Evolutionary conservation across 1,140 invertebrate genomes (phyloP), one percentile per base, ranked within the genome.

Genomic region (Pseudomyrmex flavicornis): DNA sequence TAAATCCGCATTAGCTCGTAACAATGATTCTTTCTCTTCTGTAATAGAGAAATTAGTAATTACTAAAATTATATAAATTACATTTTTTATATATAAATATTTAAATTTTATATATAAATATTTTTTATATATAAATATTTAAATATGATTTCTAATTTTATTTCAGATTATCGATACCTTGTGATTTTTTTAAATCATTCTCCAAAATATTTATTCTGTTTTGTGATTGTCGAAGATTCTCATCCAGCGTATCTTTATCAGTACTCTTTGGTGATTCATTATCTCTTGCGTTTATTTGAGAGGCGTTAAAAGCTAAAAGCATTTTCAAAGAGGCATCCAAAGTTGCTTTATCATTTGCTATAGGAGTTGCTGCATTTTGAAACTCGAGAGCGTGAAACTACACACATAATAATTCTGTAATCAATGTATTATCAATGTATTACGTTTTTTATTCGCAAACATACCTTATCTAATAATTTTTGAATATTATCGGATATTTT

Each of bases 401-500:
- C 62, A 82, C 13, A 84, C 7, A 17, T 77, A 87, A 82, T 54
- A 83, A 61, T 66, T 66, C 77, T 62, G 50, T 69, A 76, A 85
- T 65, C 26, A 48, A 63, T 22, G 15, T 22, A 59, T 73, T 46
- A 84, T 62, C 4, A 35, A 52, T 52, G 13, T 12, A 52, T 52
- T 13, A 12, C 50, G 10, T 52, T 12, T 12, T 52, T 75, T 85
- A 20, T 44, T 17, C 5, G 74, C 54, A 56, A 85, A 10, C 63
- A 63, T 89, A 94, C 94, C 89, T 94, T 95, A 61, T 92, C 92
- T 10, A 94, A 84, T 52, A 95, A 80, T 83, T 93, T 93, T 82
- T 95, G 93, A n/a, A 95, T 90, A 88, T 94, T 94, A 66, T 95
- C 94, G 13, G 92, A 87, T 76, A 95, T 90, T 82, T 93, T 94